Evolutionary conservation across 2,888 invertebrate genomes (phyloP).

Genomic region (Cantharis rufa): DNA sequence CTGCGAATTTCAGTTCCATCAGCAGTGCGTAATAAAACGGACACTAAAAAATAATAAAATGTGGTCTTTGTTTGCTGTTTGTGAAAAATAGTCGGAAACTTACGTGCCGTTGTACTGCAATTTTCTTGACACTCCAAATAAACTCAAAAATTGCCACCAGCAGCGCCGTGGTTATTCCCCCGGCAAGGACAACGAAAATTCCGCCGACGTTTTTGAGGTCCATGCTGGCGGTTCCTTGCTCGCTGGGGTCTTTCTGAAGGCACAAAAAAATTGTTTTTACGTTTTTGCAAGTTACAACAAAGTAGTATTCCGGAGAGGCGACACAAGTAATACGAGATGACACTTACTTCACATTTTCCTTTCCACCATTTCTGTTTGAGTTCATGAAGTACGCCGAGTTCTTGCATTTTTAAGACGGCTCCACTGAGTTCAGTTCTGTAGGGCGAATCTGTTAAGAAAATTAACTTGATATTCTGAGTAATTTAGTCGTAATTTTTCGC

Average conservation of each 20-base stretch:
- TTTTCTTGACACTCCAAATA: slow-evolving; percentile 78
- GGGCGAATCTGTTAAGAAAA: slow-evolving; percentile 65
- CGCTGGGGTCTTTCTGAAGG: slow-evolving; percentile 37
- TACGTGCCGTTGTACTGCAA: slow-evolving; percentile 79
- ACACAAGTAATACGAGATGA: slow-evolving; percentile 4
- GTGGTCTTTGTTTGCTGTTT: not conserved
- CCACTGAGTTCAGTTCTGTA: slow-evolving; percentile 82
- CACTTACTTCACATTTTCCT: slow-evolving; percentile 60
- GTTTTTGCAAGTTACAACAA: not conserved
- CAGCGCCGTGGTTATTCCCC: slow-evolving; percentile 73
- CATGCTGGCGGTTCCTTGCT: slow-evolving; percentile 61
- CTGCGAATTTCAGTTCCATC: slow-evolving; percentile 71
- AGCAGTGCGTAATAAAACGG: slow-evolving; percentile 70
- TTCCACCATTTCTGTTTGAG: slow-evolving; percentile 95
- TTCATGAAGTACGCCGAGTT: slow-evolving; percentile 78
- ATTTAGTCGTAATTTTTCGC: not conserved
- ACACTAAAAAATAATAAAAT: slow-evolving; percentile 60
- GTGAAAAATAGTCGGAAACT: slow-evolving; percentile 29
- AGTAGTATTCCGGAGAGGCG: not conserved
- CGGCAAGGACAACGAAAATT: slow-evolving; percentile 82
- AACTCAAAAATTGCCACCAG: slow-evolving; percentile 82
- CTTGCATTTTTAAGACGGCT: slow-evolving; percentile 87
- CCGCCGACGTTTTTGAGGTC: slow-evolving; percentile 89
- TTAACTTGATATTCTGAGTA: not conserved
- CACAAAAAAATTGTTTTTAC: not conserved